These are phyloP conservation scores for Drosophila pallidifrons DNA, from an alignment of 1,140 invertebrate species.

Conservation along the genomic window DNA sequence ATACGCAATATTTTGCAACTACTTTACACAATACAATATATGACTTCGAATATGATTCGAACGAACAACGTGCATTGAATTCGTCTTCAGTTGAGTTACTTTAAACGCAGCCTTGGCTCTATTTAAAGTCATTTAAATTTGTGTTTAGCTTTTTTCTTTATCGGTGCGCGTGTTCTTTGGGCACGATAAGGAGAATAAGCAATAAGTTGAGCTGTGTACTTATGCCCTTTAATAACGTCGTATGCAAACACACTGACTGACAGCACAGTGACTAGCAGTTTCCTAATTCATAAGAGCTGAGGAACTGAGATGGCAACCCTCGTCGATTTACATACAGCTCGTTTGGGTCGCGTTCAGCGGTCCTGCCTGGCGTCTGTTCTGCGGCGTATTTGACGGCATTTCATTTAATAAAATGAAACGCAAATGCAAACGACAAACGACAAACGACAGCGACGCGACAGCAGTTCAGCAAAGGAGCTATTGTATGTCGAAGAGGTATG, in stretches of 20 bases:
- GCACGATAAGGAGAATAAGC: constrained; percentile 5
- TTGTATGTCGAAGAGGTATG: too few species aligned
- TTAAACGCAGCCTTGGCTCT: neutral
- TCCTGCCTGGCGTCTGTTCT: constrained; percentile 38
- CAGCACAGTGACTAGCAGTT: constrained; percentile 13
- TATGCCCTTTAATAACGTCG: constrained; percentile 11
- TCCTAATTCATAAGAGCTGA: neutral
- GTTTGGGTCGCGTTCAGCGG: constrained; percentile 43
- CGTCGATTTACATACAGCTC: constrained; percentile 59
- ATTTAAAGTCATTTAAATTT: neutral
- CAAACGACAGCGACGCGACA: constrained; percentile 28
- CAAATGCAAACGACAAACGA: constrained; percentile 72
- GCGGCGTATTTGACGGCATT: constrained; percentile 73
- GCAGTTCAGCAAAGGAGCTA: neutral
- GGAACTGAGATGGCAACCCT: constrained; percentile 42
- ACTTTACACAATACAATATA: neutral
- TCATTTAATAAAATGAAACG: constrained; percentile 78
- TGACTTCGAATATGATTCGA: too few species aligned
- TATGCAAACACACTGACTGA: constrained; percentile 4
- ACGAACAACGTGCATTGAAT: neutral
- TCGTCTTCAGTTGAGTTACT: neutral
- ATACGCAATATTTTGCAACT: constrained; percentile 4
- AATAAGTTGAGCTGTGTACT: constrained; percentile 3
- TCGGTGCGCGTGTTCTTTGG: neutral
- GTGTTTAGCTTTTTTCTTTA: neutral